These are phyloP conservation scores for Eupithecia subfuscata DNA, from an alignment of 2,888 invertebrate genomes.

Conservation along the genomic window DNA sequence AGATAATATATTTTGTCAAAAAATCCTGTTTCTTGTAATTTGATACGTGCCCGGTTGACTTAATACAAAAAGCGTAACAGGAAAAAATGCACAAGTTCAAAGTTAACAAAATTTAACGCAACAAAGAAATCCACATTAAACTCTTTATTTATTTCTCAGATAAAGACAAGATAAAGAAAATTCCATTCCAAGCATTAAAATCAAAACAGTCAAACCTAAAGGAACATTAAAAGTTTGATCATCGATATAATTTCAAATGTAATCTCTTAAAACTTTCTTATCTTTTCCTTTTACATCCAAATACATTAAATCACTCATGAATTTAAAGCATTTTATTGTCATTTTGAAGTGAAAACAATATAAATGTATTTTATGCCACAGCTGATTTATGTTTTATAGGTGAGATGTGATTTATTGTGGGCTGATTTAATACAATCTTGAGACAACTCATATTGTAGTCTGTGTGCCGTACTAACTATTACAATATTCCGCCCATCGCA, in stretches of 20 bases:
- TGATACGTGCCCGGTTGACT: not conserved
- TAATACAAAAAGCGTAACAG: not conserved
- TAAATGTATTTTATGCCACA: conserved; percentile 80
- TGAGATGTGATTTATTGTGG: conserved; percentile 78
- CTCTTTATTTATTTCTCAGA: conserved; percentile 25
- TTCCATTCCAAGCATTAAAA: conserved; percentile 46
- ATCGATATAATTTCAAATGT: conserved; percentile 61
- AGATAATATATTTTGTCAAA: not conserved
- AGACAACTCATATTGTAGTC: conserved; percentile 47
- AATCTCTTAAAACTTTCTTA: conserved; percentile 57
- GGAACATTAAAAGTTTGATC: conserved; percentile 64
- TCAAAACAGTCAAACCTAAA: conserved; percentile 56
- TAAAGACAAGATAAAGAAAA: conserved; percentile 35
- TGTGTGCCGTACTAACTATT: conserved; percentile 13
- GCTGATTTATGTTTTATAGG: conserved; percentile 82
- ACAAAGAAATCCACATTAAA: conserved; percentile 4
- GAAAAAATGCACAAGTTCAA: conserved; percentile 1
- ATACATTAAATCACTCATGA: conserved; percentile 79
- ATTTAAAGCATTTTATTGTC: conserved; percentile 80
- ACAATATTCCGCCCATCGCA: conserved; percentile 6
- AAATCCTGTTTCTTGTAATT: not conserved
- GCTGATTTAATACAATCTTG: conserved; percentile 75
- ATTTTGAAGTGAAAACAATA: conserved; percentile 82
- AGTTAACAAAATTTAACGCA: not conserved
- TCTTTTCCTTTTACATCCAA: conserved; percentile 63